phyloP scores from a whole-genome alignment of 1,140 invertebrate species.

The Steinernema khuongi region DNA sequence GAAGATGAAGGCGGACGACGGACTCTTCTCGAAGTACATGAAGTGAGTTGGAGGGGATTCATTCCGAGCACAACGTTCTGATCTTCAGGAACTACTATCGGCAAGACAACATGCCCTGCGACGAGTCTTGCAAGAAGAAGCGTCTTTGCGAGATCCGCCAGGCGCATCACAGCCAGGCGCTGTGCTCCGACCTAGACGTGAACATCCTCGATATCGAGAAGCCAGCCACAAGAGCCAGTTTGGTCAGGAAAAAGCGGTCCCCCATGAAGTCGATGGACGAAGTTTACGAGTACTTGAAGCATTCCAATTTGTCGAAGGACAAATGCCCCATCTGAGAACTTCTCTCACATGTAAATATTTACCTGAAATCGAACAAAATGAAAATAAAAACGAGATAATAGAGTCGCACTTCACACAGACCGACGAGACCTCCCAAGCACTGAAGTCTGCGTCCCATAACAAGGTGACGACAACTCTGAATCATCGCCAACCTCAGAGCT shows the following conservation, averaged over 20 bases:
- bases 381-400: no score
- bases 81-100: conserved; percentile 18
- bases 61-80: conserved; percentile 6
- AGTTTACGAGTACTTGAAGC: not conserved
- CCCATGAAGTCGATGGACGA: not conserved
- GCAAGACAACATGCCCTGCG: conserved; percentile 17
- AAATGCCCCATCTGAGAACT: not conserved
- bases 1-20: conserved; percentile 25
- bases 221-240: not conserved
- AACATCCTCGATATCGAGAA: not conserved
- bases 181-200: conserved; percentile 26
- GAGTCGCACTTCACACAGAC: no score
- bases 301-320: not conserved
- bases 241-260: not conserved
- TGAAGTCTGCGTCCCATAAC: no score
- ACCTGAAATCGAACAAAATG: no score
- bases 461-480: no score
- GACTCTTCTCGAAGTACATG: conserved; percentile 22
- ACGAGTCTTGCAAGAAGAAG: conserved; percentile 18
- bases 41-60: conserved; percentile 19
- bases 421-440: no score
- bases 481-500: no score
- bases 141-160: conserved; percentile 27
- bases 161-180: conserved; percentile 21
- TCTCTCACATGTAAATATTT: no score